Evolutionary conservation across 1,140 invertebrate species (phyloP), one percentile per base, ranked within the genome.

Genomic region (Asbolus verrucosus): DNA sequence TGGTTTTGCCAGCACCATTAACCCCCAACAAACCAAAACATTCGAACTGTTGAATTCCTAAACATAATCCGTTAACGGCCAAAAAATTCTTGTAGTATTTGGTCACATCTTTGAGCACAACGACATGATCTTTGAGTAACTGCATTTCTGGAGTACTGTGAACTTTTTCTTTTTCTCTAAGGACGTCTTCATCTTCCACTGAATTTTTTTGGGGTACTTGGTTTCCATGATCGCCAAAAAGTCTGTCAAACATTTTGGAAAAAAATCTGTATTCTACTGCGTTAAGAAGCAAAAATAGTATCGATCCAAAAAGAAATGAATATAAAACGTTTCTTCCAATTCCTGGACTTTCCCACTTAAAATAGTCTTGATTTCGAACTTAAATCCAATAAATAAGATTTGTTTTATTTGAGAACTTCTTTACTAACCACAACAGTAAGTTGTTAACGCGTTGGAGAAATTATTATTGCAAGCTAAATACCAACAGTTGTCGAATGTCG

Each of bases 11-110:
- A 21, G 80, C 80, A 13, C 93, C 94, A 81, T 96, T 96, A 1
- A 93, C 87, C 6, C 96, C 96, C 18, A 98, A 83, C 27, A 98
- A 82, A 0, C 95, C 95, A 81, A 97, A 97, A 78, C 94, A 97
- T 83, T 97, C 92, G 77, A 76, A 78, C 30, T 80, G 69, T 11
- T 85, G 83, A 1, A 85, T 78, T 21, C 82, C 87, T 65, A 94
- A 86, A 76, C 87, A 90, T 0, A 95, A 78, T 74, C 90, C 86
- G 73, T 92, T 85, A 0, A 94, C 92, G 1, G 92, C 93, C 14
- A 87, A 78, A 50, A 91, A 83, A 1, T 85, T 84, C 0, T 87
- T 84, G 67, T 92, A 92, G 75, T 87, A 88, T 78, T 94, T 95
- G 1, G 87, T 87, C 1, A 92, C 77, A 54, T 87, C 83, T 59